Evolutionary conservation across 2,797 vertebrate species (phyloP), one percentile per base, ranked within the genome.

Genomic region (Paratrypauchen microcephalus): DNA sequence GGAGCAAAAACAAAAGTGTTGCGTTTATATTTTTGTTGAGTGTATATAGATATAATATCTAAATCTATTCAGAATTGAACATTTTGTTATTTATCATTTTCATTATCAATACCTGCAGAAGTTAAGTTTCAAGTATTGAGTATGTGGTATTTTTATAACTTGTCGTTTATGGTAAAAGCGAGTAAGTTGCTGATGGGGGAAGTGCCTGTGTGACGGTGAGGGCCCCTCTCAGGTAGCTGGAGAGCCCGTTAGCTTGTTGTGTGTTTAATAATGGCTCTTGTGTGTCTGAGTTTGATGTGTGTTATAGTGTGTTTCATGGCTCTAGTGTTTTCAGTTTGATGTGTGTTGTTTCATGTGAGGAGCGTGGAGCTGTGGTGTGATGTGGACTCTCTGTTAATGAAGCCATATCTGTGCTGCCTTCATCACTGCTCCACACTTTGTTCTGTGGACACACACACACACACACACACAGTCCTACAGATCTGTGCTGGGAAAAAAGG

Each of bases 371-470:
- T 83, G 87, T 89, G 90, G 91, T 93, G 92, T 93, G 93, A 94
- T 94, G 93, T 93, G 92, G 91, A 93, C 90, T 79, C 71, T 79
- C 84, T 88, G 89, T 91, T 93, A 93, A 92, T 93, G 91, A 91
- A 93, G 89, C 90, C 74, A 86, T 89, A 93, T 93, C 91, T 92
- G 48, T 48, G 68, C 68, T 19, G 79, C 90, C 92, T 93, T 93
- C 92, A 92, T 93, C 91, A 91, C 80, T 26, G 71, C 80, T 26
- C 72, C 84, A 61, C 87, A 89, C 91, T 92, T 89, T 86, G 83
- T 86, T 88, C 86, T 82, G 79, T 73, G 72, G 85, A 80, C 81
- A 72, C 74, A 18, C 77, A 15, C 71, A 11, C 58, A 78, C 4
- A 47, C 74, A n/a, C 77, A 13, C 71, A 8, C 57, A 1, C 73